Evolutionary conservation across 2,797 vertebrate genomes (phyloP).

Genomic region (Paratrypauchen microcephalus): DNA sequence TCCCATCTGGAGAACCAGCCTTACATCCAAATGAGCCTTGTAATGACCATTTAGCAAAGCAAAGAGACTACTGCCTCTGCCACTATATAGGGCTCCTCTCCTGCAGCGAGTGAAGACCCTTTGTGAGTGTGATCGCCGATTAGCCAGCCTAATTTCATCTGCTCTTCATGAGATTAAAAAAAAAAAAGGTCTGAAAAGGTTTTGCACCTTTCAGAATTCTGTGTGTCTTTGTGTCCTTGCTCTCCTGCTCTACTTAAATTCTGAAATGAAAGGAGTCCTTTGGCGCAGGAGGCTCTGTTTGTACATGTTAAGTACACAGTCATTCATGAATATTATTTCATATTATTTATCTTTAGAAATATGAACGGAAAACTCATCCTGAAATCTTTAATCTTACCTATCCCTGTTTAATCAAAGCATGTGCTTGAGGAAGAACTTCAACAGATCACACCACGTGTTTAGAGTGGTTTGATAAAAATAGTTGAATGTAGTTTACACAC

Average conservation of each 20-base stretch:
- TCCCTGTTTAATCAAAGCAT: neutral
- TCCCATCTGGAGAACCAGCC: conserved; percentile 45
- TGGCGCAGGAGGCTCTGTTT: neutral
- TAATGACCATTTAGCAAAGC: conserved; percentile 52
- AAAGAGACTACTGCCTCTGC: conserved; percentile 22
- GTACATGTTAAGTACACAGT: neutral
- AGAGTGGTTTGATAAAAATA: neutral
- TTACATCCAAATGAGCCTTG: conserved; percentile 42
- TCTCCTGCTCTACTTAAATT: neutral
- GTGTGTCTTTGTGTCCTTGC: neutral
- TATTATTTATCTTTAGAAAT: neutral
- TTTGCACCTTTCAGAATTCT: neutral
- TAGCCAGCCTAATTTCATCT: conserved; percentile 1
- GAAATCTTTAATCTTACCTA: conserved; percentile 2
- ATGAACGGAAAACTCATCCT: neutral
- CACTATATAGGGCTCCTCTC: conserved; percentile 8
- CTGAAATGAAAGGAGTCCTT: neutral
- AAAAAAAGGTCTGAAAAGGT: conserved; percentile 3
- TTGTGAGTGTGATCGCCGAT: neutral
- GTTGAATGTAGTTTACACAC: neutral
- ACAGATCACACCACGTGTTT: neutral
- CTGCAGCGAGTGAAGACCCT: conserved; percentile 6
- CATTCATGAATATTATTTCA: conserved; percentile 3
- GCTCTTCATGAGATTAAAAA: neutral
- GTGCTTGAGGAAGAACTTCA: neutral